These are phyloP conservation scores for Arrhamphus sclerolepis DNA, from an alignment of 2,797 vertebrate species.

Conservation along the genomic window DNA sequence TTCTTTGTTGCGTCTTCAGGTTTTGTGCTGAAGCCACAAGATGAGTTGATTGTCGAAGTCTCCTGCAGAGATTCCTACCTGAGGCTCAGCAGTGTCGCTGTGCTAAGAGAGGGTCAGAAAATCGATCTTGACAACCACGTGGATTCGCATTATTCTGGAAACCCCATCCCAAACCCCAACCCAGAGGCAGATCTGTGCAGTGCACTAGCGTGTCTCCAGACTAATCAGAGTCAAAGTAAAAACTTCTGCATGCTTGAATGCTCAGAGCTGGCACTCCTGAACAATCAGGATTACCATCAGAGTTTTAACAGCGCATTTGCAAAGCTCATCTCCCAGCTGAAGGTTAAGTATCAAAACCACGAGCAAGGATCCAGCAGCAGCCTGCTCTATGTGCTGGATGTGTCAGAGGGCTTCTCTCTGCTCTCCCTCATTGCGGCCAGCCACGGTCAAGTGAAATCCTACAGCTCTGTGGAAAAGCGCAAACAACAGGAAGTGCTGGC, in stretches of 20 bases:
- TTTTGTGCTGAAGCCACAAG: constrained; percentile 82
- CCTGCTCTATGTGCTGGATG: constrained; percentile 89
- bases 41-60: constrained; percentile 88
- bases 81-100: constrained; percentile 85
- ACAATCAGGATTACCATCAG: constrained; percentile 87
- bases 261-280: constrained; percentile 92
- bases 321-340: constrained; percentile 83
- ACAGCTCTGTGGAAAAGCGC: constrained; percentile 93
- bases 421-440: constrained; percentile 89
- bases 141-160: constrained; percentile 1
- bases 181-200: constrained; percentile 91
- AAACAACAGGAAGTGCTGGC: constrained; percentile 88
- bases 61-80: constrained; percentile 92
- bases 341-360: constrained; percentile 42
- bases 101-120: constrained; percentile 71
- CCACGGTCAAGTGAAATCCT: constrained; percentile 87
- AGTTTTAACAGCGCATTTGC: constrained; percentile 85
- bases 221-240: constrained; percentile 66
- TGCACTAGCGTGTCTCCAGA: constrained; percentile 91
- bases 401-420: constrained; percentile 96
- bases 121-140: constrained; percentile 55
- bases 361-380: constrained; percentile 55
- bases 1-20: constrained; percentile 59
- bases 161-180: constrained; percentile 52
- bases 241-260: constrained; percentile 87